Conservation (phyloP, 1,140 invertebrate genomes). For the Nasonia vitripennis region DNA sequence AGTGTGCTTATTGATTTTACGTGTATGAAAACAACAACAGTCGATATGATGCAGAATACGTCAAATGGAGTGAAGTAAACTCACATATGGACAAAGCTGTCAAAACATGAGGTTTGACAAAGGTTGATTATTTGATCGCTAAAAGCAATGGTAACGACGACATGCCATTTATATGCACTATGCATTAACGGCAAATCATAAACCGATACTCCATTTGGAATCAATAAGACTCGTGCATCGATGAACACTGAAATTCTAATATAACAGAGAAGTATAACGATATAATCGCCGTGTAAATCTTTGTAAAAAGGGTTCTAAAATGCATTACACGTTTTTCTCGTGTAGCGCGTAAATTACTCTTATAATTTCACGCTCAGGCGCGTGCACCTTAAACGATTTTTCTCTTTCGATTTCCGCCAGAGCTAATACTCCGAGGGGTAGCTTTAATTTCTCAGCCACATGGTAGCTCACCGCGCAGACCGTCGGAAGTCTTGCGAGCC, state of each 20-base stretch:
- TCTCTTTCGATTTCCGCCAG: slow-evolving; percentile 32
- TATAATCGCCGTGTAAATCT: not conserved
- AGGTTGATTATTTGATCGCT: not conserved
- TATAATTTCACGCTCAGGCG: slow-evolving; percentile 31
- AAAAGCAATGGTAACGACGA: not conserved
- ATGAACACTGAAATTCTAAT: not conserved
- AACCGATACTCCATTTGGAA: not conserved
- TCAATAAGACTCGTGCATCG: not conserved
- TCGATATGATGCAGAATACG: not conserved
- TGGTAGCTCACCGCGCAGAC: not conserved
- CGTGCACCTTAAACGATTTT: slow-evolving; percentile 26
- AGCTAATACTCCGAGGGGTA: slow-evolving; percentile 21
- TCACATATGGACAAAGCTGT: not conserved
- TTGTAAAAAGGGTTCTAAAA: no score
- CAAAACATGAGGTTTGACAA: not conserved
- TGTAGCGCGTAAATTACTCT: slow-evolving; percentile 10
- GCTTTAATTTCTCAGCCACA: slow-evolving; percentile 44
- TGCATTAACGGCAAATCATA: not conserved
- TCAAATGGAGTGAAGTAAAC: not conserved
- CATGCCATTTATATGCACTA: not conserved
- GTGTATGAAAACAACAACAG: not conserved
- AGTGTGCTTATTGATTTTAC: not conserved
- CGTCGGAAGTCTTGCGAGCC: not conserved
- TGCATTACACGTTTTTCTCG: not conserved
- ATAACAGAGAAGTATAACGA: not conserved